A percentile compares a stretch with the other conserved stretches of the same genome.
Evolutionary conservation across 2,888 invertebrate genomes (phyloP).

Genomic region (Lochmaea crataegi): DNA sequence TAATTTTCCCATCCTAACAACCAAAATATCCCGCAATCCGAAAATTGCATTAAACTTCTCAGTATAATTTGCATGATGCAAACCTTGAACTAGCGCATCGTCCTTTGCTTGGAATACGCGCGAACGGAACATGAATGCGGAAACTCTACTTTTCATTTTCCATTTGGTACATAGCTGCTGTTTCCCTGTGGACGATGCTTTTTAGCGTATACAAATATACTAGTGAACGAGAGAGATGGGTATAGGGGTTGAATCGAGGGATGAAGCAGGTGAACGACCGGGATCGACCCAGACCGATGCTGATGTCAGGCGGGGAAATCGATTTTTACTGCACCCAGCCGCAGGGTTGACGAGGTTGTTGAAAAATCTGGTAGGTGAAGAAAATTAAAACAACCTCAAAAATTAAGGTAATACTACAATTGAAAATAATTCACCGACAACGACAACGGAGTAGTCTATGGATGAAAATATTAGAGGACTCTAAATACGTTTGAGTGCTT

Average conservation of each 20-base stretch:
- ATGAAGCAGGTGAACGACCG: slow-evolving; percentile 63
- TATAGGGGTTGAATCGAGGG: slow-evolving; percentile 53
- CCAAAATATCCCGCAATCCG: background rate
- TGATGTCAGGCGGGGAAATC: slow-evolving; percentile 62
- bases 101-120: slow-evolving; percentile 22
- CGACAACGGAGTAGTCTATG: no score
- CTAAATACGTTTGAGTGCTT: no score
- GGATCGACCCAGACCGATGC: slow-evolving; percentile 64
- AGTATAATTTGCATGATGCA: slow-evolving; percentile 28
- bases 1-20: background rate
- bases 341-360: slow-evolving; percentile 19
- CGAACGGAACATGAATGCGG: slow-evolving; percentile 36
- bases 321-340: slow-evolving; percentile 62
- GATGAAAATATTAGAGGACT: no score
- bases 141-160: slow-evolving; percentile 25
- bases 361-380: background rate
- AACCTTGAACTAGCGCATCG: slow-evolving; percentile 34
- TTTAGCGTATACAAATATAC: slow-evolving; percentile 47
- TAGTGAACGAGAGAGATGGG: slow-evolving; percentile 17
- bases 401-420: no score
- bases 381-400: background rate
- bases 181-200: slow-evolving; percentile 41
- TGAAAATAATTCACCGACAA: no score
- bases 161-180: slow-evolving; percentile 36
- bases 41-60: slow-evolving; percentile 9